phyloP scores from a whole-genome alignment of 1,140 invertebrate species.

The Listronotus oregonensis region DNA sequence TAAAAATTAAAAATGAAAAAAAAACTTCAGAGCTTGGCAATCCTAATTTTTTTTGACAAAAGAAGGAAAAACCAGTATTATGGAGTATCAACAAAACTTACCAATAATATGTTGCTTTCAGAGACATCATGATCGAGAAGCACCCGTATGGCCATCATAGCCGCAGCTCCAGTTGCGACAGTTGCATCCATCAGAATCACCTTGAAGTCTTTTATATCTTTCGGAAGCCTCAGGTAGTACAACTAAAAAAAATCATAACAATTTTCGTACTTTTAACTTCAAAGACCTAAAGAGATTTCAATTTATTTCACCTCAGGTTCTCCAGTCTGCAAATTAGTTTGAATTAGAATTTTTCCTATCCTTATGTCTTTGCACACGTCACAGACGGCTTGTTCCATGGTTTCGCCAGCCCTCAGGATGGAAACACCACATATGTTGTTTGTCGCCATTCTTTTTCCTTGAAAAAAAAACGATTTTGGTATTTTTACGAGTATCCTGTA shows the following conservation, averaged over 20 bases:
- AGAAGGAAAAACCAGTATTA: no score
- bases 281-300: no score
- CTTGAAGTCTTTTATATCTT: constrained; percentile 96
- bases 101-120: constrained; percentile 91
- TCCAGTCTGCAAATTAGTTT: constrained; percentile 93
- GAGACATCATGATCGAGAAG: constrained; percentile 96
- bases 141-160: constrained; percentile 98
- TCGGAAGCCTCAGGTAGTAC: constrained; percentile 94
- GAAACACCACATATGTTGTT: constrained; percentile 97
- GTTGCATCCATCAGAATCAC: constrained; percentile 99
- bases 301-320: constrained; percentile 85
- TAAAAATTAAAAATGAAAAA: no score
- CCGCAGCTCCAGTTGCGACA: constrained; percentile 95
- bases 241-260: constrained; percentile 70
- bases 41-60: no score
- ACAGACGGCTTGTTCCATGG: constrained; percentile 97
- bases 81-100: background rate
- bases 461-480: constrained; percentile 30
- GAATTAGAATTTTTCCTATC: constrained; percentile 98
- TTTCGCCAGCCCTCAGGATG: constrained; percentile 94
- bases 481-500: no score
- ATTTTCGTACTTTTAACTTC: no score
- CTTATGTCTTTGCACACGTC: constrained; percentile 97
- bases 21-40: no score
- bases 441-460: constrained; percentile 76